Percentiles rank a stretch among this genome's conserved stretches.
Conservation (phyloP, 2,797 vertebrate species). For the Ficedula albicollis region DNA sequence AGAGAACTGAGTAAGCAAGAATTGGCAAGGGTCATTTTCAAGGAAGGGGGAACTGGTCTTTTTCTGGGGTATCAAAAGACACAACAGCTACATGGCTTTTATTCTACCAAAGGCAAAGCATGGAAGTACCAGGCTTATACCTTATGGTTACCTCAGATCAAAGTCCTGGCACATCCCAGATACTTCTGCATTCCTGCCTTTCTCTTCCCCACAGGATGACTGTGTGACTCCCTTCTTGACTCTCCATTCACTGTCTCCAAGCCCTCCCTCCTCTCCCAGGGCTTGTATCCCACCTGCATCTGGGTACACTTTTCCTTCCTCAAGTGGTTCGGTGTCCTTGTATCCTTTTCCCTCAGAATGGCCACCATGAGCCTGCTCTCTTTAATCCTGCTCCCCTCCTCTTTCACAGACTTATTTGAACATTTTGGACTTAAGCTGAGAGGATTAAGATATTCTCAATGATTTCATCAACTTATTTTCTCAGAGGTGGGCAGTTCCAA, state of each 20-base stretch:
- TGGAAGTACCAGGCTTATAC: background rate
- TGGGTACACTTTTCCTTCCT: background rate
- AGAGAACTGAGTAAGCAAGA: background rate
- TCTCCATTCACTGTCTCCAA: background rate
- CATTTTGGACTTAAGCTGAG: background rate
- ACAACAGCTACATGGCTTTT: background rate
- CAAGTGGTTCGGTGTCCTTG: background rate
- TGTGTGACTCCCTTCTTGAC: background rate
- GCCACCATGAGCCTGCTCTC: background rate
- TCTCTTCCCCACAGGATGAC: background rate
- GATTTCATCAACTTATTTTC: background rate
- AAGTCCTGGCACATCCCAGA: background rate
- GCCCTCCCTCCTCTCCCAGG: background rate
- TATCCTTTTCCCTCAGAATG: background rate
- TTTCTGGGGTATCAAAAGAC: background rate
- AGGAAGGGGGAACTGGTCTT: background rate
- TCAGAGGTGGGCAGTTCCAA: background rate
- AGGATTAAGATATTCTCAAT: background rate
- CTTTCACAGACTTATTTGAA: background rate
- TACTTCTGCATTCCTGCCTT: background rate
- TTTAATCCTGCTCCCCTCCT: background rate
- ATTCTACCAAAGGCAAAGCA: background rate
- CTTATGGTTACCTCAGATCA: background rate
- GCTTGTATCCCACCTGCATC: background rate
- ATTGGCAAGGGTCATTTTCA: background rate